These are phyloP conservation scores for Bolborhynchus lineola DNA, from an alignment of 2,113 vertebrate species.

Conservation along the genomic window DNA sequence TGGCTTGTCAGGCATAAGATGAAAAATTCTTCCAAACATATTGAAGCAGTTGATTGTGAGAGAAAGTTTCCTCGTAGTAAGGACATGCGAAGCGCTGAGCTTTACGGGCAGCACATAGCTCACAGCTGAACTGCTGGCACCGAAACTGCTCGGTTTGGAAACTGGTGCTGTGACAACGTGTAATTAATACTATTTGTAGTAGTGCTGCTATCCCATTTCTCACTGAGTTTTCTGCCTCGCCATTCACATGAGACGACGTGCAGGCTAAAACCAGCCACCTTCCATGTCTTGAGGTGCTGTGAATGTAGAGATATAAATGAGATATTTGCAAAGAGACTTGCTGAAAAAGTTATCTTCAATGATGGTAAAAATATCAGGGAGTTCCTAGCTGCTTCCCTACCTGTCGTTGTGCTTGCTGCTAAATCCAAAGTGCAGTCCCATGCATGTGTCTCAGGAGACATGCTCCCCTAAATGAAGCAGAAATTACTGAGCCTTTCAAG, in stretches of 20 bases:
- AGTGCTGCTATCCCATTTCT: background rate
- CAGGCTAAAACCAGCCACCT: background rate
- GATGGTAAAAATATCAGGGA: background rate
- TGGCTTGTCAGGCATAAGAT: background rate
- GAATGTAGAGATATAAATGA: background rate
- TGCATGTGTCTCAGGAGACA: rapidly evolving
- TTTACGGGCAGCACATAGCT: rapidly evolving
- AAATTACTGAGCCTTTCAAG: background rate
- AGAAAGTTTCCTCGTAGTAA: background rate
- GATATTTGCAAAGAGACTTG: background rate
- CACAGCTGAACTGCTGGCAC: background rate
- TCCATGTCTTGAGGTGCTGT: background rate
- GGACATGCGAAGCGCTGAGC: background rate
- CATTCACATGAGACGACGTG: rapidly evolving
- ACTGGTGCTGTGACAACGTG: background rate
- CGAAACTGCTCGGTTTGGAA: rapidly evolving
- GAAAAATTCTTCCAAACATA: background rate
- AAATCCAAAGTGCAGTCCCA: rapidly evolving
- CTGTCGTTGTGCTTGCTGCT: rapidly evolving
- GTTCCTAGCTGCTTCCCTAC: background rate
- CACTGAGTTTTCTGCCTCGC: background rate
- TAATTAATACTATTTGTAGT: background rate
- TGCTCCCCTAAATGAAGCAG: background rate
- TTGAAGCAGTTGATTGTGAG: background rate
- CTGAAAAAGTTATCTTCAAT: background rate